Evolutionary conservation across 2,888 invertebrate species (phyloP), one percentile per base, ranked within the genome.

Genomic region (Zelleria hepariella): DNA sequence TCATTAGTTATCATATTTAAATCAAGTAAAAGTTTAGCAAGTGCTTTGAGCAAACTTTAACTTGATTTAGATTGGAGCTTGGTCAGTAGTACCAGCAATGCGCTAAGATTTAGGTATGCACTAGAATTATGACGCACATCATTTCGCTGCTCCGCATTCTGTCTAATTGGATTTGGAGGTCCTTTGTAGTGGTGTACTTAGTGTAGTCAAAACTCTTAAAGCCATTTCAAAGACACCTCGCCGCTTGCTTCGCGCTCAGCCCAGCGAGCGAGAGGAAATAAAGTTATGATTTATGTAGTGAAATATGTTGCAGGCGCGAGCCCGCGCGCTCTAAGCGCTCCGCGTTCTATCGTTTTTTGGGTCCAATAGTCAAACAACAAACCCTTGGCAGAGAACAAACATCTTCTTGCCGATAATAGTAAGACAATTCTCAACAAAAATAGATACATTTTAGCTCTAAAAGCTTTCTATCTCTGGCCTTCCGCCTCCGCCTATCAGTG

Each of bases 201-300:
- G 80, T 71, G 70, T 68, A 73, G 72, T 73, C 72, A 74, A 77
- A 75, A 80, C 76, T 84, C 81, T 86, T 82, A 82, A 82, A 82
- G 78, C 79, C 75, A 75, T 82, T 83, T 77, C 81, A 82, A 82
- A 86, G 86, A 84, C 82, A 85, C 80, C 82, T 83, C 75, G 69
- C 70, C 58, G 57, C 48, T 52, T 59, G 55, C 71, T 62, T 73
- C 60, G 71, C 65, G 21, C 71, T 68, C 72, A 71, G 74, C 73
- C 76, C 75, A 68, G 64, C 75, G 78, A 85, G 76, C 80, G 81
- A 83, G 82, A 86, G 86, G 86, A 86, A 86, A 86, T 86, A 86
- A 86, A 86, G 81, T 86, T 86, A 83, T 86, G 86, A 87, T 86
- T 86, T 87, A 87, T 86, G 80, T 80, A 82, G 78, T 79, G 81